Evolutionary conservation across 2,113 vertebrate species (phyloP).

Genomic region (Aythya baeri): DNA sequence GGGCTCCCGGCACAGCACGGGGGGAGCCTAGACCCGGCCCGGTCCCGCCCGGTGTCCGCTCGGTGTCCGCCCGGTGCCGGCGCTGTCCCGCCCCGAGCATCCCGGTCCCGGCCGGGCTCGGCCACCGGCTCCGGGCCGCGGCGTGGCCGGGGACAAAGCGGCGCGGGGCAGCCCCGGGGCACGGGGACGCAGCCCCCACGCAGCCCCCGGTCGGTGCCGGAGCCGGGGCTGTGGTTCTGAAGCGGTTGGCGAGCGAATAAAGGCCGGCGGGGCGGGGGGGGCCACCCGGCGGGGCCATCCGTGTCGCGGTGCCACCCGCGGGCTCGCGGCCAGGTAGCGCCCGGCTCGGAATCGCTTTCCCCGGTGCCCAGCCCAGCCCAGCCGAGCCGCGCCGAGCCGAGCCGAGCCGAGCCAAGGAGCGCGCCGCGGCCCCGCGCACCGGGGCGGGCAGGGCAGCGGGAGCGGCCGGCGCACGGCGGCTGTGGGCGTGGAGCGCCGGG

Average conservation of each 20-base stretch:
- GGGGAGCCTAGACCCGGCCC: not conserved
- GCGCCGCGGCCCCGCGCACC: not conserved
- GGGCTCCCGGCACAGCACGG: not conserved
- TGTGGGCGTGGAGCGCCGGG: slow-evolving; percentile 54
- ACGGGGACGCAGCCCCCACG: too few relatives aligned
- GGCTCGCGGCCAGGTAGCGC: not conserved
- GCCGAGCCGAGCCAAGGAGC: not conserved
- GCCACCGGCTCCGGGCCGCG: too few relatives aligned
- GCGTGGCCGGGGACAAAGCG: too few relatives aligned
- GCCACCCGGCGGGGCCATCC: too few relatives aligned
- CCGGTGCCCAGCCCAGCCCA: not conserved
- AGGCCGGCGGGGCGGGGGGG: too few relatives aligned
- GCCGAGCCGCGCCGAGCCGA: too few relatives aligned
- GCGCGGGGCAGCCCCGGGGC: too few relatives aligned
- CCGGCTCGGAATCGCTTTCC: not conserved
- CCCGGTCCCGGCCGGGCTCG: too few relatives aligned
- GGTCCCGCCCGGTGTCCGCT: not conserved
- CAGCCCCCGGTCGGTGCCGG: too few relatives aligned
- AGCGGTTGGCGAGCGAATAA: too few relatives aligned
- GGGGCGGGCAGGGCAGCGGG: not conserved
- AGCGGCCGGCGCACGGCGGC: not conserved
- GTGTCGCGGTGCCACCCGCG: not conserved
- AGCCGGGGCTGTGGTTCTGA: not conserved
- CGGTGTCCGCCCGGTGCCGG: too few relatives aligned
- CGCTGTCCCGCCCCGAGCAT: too few relatives aligned